Evolutionary conservation across 2,888 invertebrate genomes (phyloP), one percentile per base, ranked within the genome.

Genomic region (Zygogramma bicolorata): DNA sequence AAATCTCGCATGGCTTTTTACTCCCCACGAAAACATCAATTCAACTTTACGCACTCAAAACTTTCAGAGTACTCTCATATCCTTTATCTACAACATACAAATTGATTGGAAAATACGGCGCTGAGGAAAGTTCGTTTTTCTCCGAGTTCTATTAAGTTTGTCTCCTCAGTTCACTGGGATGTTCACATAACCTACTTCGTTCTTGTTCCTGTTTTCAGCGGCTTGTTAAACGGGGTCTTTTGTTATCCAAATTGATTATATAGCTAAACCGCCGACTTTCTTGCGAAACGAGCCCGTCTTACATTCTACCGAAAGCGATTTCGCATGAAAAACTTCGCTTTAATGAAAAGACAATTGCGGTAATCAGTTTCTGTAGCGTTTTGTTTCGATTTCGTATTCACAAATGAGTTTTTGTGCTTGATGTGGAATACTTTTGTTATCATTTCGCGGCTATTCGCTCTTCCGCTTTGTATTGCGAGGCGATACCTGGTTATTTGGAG

Each of bases 31-130:
- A 46, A 60, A 67, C 59, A 67, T 60, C 67, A 59, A 15, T 67
- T 59, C 58, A 22, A 46, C 59, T 18, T 58, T 40, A 66, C 40
- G 67, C 67, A 67, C 67, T 67, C 38, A 66, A 66, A 66, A 66
- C 42, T 58, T 58, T 40, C 8, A 22, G 40, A 42, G 66, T 62
- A 62, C 62, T 40, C 59, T 59, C 59, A 29, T 59, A 58, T 59
- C 42, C 59, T 58, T 67, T 40, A 42, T 27, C 27, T 57, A 61
- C 46, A 15, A 40, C 27, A 60, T 31, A 67, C 59, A 42, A 67
- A 67, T 67, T 59, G 67, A 67, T 67, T 66, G 66, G 34, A 29
- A 42, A 67, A 27, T 59, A 60, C 42, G 42, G 18, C 38, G 60
- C 29, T 42, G 62, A 22, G 46, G 8, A 38, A 42, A 62, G 42